These are phyloP conservation scores for Agriotes lineatus DNA, from an alignment of 2,888 invertebrate species.

Conservation along the genomic window DNA sequence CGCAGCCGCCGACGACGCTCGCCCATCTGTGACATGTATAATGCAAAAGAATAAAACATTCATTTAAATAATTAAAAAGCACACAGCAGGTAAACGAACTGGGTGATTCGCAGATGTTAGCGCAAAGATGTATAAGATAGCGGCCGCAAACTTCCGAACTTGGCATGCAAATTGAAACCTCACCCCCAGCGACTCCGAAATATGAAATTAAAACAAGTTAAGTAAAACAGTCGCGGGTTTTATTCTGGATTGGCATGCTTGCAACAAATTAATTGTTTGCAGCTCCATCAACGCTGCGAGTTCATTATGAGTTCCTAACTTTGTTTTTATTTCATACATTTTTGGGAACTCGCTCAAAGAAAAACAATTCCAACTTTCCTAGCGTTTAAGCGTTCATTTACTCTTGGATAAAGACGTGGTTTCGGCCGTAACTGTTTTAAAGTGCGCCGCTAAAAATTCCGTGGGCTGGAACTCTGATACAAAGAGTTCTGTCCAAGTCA, in stretches of 20 bases:
- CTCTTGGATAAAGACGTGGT: conserved; percentile 17
- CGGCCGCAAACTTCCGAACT: conserved; percentile 59
- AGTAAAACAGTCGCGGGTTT: conserved; percentile 51
- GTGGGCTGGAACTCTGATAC: background rate
- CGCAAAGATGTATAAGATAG: conserved; percentile 53
- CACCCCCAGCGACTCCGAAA: conserved; percentile 52
- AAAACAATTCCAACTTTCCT: conserved; percentile 43
- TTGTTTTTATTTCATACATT: conserved; percentile 43
- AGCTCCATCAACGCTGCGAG: conserved; percentile 46
- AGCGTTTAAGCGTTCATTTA: conserved; percentile 36
- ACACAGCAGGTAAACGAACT: conserved; percentile 64
- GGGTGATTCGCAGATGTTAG: conserved; percentile 60
- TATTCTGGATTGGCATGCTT: conserved; percentile 41
- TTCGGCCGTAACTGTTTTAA: conserved; percentile 20
- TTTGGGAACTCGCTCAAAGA: conserved; percentile 42
- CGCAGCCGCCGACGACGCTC: conserved; percentile 39
- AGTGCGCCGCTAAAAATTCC: conserved; percentile 7
- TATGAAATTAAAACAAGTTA: conserved; percentile 58
- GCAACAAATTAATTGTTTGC: conserved; percentile 51
- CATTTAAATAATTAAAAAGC: conserved; percentile 65
- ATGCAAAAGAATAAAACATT: conserved; percentile 62
- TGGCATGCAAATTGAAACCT: conserved; percentile 63
- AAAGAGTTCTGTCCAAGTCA: background rate
- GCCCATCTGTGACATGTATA: conserved; percentile 58
- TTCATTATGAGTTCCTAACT: conserved; percentile 45